A percentile compares a stretch with the other conserved stretches of the same genome.
Evolutionary conservation across 2,113 vertebrate genomes (phyloP).

Genomic region (Macrotus californicus): DNA sequence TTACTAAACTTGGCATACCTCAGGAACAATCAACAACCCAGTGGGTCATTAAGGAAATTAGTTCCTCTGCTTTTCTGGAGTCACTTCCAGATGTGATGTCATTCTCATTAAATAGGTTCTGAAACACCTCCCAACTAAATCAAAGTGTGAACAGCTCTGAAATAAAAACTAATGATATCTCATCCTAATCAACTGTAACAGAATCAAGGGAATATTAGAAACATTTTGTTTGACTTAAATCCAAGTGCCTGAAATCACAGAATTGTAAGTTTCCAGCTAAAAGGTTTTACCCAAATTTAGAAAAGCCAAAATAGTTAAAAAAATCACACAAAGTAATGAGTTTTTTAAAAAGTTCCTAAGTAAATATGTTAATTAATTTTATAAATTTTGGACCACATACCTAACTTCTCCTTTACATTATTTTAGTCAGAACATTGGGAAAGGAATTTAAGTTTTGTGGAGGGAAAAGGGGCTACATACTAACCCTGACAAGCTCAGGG

Average conservation of each 20-base stretch:
- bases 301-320: neutral
- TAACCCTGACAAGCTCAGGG: neutral
- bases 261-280: neutral
- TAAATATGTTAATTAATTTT: constrained; percentile 5
- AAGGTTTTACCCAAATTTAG: neutral
- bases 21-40: neutral
- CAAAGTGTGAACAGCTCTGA: neutral
- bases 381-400: neutral
- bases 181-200: neutral
- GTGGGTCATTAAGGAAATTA: neutral
- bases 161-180: neutral
- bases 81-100: neutral
- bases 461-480: neutral
- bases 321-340: neutral
- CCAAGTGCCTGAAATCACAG: neutral
- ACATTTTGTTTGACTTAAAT: constrained; percentile 3
- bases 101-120: neutral
- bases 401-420: neutral
- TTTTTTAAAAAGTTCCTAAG: neutral
- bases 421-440: neutral
- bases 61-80: neutral
- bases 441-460: neutral
- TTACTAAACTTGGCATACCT: neutral
- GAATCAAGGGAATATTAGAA: neutral
- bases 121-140: neutral